Evolutionary conservation across 2,888 invertebrate genomes (phyloP).

Genomic region (Agelastica alni): DNA sequence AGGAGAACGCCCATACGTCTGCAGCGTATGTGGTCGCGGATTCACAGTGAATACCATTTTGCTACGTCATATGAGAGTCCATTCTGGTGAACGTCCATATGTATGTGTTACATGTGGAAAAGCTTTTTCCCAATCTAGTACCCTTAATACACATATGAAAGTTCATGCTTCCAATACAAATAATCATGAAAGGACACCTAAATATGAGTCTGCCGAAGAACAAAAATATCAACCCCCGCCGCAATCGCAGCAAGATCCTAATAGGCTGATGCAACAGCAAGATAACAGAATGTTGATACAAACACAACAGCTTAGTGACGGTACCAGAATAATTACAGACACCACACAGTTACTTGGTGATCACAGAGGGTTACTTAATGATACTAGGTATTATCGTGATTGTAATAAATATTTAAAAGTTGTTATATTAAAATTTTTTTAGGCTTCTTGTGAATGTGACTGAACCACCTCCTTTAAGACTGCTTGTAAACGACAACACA

Average conservation of each 20-base stretch:
- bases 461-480: slow-evolving; percentile 46
- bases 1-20: slow-evolving; percentile 57
- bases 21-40: slow-evolving; percentile 55
- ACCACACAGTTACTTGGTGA: slow-evolving; percentile 47
- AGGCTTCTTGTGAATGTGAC: slow-evolving; percentile 51
- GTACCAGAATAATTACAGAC: slow-evolving; percentile 42
- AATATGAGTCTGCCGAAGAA: slow-evolving; percentile 36
- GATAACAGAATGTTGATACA: slow-evolving; percentile 51
- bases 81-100: slow-evolving; percentile 57
- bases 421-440: background rate
- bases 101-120: slow-evolving; percentile 57
- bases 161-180: slow-evolving; percentile 43
- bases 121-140: slow-evolving; percentile 57
- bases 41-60: slow-evolving; percentile 57
- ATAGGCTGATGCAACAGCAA: slow-evolving; percentile 47
- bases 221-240: slow-evolving; percentile 40
- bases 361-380: slow-evolving; percentile 34
- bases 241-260: slow-evolving; percentile 40
- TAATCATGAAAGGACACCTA: slow-evolving; percentile 41
- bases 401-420: no score
- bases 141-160: slow-evolving; percentile 57
- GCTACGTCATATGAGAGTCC: slow-evolving; percentile 56
- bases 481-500: slow-evolving; percentile 51
- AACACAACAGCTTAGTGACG: slow-evolving; percentile 40
- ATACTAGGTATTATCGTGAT: slow-evolving; percentile 16